Conservation (phyloP, 2,888 invertebrate species). For the Frankliniella intonsa region DNA sequence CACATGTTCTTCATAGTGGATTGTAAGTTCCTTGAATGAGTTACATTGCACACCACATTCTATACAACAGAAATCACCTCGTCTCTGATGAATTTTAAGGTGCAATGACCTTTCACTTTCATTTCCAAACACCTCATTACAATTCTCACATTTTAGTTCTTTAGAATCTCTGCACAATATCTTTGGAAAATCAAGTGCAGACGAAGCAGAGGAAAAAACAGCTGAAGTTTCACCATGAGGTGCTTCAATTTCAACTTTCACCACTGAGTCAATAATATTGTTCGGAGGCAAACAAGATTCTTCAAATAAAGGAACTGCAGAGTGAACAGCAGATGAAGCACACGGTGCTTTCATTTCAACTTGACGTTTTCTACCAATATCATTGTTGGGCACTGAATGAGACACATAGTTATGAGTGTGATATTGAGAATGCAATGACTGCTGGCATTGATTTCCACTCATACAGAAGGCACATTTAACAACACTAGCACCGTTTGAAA, state of each 20-base stretch:
- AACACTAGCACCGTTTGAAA: not conserved
- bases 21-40: not conserved
- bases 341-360: not conserved
- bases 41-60: not conserved
- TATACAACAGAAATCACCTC: not conserved
- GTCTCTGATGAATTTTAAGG: not conserved
- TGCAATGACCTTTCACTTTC: not conserved
- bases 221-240: not conserved
- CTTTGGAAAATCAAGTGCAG: not conserved
- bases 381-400: not conserved
- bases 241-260: too few relatives aligned
- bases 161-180: not conserved
- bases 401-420: not conserved
- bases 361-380: not conserved
- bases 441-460: not conserved
- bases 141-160: not conserved
- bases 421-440: not conserved
- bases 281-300: too few relatives aligned
- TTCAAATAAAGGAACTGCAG: too few relatives aligned
- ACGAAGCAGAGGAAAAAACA: not conserved
- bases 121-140: not conserved
- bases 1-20: not conserved
- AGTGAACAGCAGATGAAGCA: not conserved
- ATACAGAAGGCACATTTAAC: not conserved
- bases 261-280: too few relatives aligned